Evolutionary conservation across 2,888 invertebrate genomes (phyloP).

Genomic region (Diplolepis rosae): DNA sequence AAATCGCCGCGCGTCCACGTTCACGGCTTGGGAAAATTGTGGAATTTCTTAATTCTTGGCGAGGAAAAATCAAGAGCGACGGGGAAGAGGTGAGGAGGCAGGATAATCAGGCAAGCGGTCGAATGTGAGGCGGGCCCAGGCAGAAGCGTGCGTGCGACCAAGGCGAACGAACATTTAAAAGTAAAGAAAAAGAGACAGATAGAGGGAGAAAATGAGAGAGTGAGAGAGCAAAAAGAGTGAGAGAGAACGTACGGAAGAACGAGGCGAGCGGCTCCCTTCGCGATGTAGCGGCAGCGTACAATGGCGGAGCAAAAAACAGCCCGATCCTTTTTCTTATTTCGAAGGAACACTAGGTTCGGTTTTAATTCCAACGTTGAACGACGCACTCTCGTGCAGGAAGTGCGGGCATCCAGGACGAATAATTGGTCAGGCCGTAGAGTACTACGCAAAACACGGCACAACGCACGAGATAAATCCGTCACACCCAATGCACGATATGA

Average conservation of each 20-base stretch:
- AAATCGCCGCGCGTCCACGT: constrained; percentile 35
- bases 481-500: constrained; percentile 59
- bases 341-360: background rate
- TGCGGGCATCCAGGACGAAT: background rate
- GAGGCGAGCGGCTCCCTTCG: constrained; percentile 50
- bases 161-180: constrained; percentile 36
- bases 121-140: constrained; percentile 22
- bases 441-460: constrained; percentile 50
- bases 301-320: constrained; percentile 56
- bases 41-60: constrained; percentile 8
- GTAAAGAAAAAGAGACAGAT: constrained; percentile 29
- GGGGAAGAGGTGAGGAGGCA: background rate
- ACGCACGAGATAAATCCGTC: constrained; percentile 56
- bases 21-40: constrained; percentile 40
- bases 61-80: constrained; percentile 12
- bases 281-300: constrained; percentile 55
- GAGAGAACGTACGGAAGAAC: constrained; percentile 44
- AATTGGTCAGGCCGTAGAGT: constrained; percentile 36
- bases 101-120: constrained; percentile 29
- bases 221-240: constrained; percentile 24
- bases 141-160: constrained; percentile 31
- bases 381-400: constrained; percentile 31
- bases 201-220: constrained; percentile 34
- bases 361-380: constrained; percentile 4
- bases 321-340: constrained; percentile 12